Conservation (phyloP, 2,797 vertebrate genomes). For the Margarornis squamiger region DNA sequence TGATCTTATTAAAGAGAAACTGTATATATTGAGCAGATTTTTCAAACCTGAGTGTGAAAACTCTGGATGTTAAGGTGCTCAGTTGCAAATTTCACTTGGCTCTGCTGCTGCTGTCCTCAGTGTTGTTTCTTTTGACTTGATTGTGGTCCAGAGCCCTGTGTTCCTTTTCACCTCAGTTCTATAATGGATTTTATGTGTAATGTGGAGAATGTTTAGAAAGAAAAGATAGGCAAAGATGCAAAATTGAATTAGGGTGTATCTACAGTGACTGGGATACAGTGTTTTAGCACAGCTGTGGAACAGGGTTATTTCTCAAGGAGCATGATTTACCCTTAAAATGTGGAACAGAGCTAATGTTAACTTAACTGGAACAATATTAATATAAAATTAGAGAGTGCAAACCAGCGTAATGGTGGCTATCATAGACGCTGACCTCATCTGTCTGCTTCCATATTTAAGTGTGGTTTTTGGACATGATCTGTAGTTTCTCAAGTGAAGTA, state of each 20-base stretch:
- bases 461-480: background rate
- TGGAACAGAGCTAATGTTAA: background rate
- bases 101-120: background rate
- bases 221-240: background rate
- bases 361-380: background rate
- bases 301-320: background rate
- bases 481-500: background rate
- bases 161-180: background rate
- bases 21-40: constrained; percentile 3
- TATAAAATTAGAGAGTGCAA: background rate
- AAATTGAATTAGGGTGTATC: background rate
- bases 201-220: background rate
- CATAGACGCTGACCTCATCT: background rate
- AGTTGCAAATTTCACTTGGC: background rate
- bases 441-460: rapidly evolving
- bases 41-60: background rate
- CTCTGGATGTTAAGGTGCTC: background rate
- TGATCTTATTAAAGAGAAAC: background rate
- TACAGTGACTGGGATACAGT: background rate
- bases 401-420: background rate
- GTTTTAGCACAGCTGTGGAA: background rate
- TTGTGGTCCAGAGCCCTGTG: background rate
- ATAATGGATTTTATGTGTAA: background rate
- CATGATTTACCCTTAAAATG: background rate
- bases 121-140: background rate